Evolutionary conservation across 2,797 vertebrate species (phyloP).

Genomic region (Nannoperca obscura): DNA sequence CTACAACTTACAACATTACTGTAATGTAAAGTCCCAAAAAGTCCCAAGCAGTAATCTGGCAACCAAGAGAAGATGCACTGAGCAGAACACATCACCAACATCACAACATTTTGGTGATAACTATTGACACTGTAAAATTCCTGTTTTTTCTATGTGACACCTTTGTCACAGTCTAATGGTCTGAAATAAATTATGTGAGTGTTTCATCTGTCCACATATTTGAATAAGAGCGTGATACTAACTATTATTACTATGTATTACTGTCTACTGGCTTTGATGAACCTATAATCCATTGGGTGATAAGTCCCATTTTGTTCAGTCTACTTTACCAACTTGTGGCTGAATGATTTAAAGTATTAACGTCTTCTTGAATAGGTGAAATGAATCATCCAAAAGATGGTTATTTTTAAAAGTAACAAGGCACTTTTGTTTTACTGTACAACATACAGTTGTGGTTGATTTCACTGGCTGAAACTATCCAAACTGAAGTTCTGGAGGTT

Average conservation of each 20-base stretch:
- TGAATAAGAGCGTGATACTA: background rate
- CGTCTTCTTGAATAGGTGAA: background rate
- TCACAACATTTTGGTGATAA: background rate
- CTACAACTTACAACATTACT: background rate
- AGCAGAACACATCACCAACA: background rate
- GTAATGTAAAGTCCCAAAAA: background rate
- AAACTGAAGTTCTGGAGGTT: background rate
- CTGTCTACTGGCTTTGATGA: background rate
- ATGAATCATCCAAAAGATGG: background rate
- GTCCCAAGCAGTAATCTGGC: constrained; percentile 42
- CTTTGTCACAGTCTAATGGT: background rate
- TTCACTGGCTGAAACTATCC: too few relatives aligned
- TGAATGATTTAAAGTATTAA: background rate
- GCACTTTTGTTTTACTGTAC: background rate
- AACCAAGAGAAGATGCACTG: background rate
- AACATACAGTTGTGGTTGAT: background rate
- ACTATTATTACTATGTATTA: background rate
- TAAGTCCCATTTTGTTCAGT: background rate
- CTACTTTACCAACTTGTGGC: background rate
- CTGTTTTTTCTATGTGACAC: background rate
- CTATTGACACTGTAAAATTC: background rate
- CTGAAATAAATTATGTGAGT: background rate
- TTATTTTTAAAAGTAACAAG: background rate
- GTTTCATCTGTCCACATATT: background rate
- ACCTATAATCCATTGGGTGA: background rate